Evolutionary conservation across 2,797 vertebrate genomes (phyloP).

Genomic region (Bufotes viridis): DNA sequence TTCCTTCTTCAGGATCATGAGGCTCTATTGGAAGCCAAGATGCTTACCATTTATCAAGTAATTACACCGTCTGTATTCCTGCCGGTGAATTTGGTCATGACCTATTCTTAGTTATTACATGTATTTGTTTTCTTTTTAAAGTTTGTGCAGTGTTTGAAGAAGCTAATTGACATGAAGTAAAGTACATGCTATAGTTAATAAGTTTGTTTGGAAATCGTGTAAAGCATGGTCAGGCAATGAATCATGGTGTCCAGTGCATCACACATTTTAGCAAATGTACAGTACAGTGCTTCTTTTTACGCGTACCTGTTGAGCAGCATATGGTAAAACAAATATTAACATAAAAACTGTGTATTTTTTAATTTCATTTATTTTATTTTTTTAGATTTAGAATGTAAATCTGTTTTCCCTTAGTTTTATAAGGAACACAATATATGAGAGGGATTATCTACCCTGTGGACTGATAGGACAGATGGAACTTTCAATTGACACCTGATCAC

Average conservation of each 20-base stretch:
- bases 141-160: conserved; percentile 6
- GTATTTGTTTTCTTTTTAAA: conserved; percentile 30
- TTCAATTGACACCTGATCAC: no score
- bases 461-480: no score
- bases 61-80: conserved; percentile 45
- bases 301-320: not conserved
- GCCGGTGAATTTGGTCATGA: conserved; percentile 2
- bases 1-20: conserved; percentile 18
- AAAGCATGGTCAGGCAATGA: not conserved
- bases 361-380: no score
- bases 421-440: no score
- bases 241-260: not conserved
- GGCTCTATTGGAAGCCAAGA: conserved; percentile 26
- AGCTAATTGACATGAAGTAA: conserved; percentile 1
- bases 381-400: no score
- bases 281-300: not conserved
- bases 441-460: no score
- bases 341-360: no score
- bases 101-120: conserved; percentile 32
- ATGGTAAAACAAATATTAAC: not conserved
- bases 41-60: conserved; percentile 39
- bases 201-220: not conserved
- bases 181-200: not conserved
- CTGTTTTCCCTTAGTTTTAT: no score
- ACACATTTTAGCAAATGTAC: not conserved